Evolutionary conservation across 2,888 invertebrate genomes (phyloP).

Genomic region (Aphodius granarius): DNA sequence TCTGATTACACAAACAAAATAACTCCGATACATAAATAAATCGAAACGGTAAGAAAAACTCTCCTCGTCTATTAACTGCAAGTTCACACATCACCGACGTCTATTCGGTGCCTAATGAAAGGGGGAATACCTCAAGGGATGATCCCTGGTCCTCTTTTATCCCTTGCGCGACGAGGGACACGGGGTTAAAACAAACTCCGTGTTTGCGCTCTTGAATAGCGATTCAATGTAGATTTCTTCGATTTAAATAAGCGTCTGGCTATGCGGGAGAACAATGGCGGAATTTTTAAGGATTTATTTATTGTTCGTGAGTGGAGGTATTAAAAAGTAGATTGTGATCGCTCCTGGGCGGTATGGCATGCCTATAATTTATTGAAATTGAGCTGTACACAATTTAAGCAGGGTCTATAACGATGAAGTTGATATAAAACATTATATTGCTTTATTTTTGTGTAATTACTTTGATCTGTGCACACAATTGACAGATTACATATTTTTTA

Average conservation of each 20-base stretch:
- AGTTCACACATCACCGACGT: not conserved
- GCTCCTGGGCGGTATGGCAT: not conserved
- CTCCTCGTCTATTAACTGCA: not conserved
- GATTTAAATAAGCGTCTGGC: not conserved
- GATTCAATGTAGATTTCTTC: not conserved
- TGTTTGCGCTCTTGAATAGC: not conserved
- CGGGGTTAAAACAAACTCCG: not conserved
- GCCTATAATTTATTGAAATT: not conserved
- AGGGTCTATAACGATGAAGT: no score
- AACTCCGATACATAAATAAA: not conserved
- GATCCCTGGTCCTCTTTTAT: not conserved
- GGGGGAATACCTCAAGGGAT: not conserved
- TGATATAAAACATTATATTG: no score
- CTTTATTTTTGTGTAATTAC: no score
- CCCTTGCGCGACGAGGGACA: not conserved
- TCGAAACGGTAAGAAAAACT: not conserved
- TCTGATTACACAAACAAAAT: not conserved
- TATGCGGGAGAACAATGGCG: not conserved
- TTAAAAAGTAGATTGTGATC: not conserved
- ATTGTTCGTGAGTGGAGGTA: not conserved
- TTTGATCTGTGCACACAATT: no score
- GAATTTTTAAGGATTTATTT: not conserved
- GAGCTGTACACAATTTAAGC: not conserved
- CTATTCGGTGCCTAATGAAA: not conserved
- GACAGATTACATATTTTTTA: no score